Evolutionary conservation across 30 jellyfish, hydroid and myxozoan genomes (phyloP).

Genomic region (Aurelia sp.): DNA sequence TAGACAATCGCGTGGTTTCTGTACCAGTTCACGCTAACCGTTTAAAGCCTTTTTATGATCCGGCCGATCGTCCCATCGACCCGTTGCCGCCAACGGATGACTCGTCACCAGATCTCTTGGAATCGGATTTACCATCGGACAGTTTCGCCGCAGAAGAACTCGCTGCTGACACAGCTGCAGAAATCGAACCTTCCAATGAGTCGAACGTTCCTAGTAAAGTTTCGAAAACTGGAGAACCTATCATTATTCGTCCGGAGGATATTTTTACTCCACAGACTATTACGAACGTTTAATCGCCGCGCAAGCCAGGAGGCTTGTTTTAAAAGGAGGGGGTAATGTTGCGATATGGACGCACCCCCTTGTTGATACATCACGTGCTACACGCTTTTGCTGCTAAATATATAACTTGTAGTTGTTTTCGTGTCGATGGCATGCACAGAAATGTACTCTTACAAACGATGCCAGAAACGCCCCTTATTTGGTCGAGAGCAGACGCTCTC

Average conservation of each 20-base stretch:
- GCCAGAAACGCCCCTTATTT: too few relatives aligned
- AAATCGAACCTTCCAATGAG: not conserved
- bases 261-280: not conserved
- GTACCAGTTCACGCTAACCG: too few relatives aligned
- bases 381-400: too few relatives aligned
- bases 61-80: too few relatives aligned
- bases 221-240: not conserved
- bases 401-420: too few relatives aligned
- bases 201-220: not conserved
- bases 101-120: slow-evolving; percentile 4
- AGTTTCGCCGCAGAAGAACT: not conserved
- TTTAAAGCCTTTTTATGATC: too few relatives aligned
- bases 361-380: too few relatives aligned
- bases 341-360: not conserved
- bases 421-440: too few relatives aligned
- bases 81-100: not conserved
- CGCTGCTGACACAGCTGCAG: not conserved
- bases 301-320: slow-evolving; percentile 15
- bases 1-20: slow-evolving; percentile 16
- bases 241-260: slow-evolving; percentile 28
- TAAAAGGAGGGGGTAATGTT: slow-evolving; percentile 52
- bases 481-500: too few relatives aligned
- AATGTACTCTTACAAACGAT: too few relatives aligned
- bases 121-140: not conserved
- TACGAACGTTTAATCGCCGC: not conserved